Evolutionary conservation across 30 jellyfish, hydroid and myxozoan species (phyloP).

Genomic region (Hydractinia echinata): DNA sequence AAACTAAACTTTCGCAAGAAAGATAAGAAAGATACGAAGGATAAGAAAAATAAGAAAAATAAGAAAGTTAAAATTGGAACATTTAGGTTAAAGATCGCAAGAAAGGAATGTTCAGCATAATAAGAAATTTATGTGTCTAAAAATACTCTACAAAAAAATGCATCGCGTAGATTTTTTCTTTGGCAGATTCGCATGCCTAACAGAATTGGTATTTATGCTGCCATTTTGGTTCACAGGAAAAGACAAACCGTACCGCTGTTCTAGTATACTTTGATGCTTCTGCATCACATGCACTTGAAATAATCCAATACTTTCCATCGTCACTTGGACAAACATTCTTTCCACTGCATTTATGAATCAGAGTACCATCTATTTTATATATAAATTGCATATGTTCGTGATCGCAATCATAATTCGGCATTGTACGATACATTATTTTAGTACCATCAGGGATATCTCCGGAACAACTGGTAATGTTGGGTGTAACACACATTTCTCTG

Average conservation of each 20-base stretch:
- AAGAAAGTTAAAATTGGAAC: no score
- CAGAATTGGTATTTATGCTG: no score
- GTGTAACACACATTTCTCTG: conserved; percentile 51
- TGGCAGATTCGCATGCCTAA: not conserved
- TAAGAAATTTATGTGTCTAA: no score
- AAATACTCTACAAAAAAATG: no score
- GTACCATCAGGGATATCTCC: conserved; percentile 37
- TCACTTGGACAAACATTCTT: conserved; percentile 51
- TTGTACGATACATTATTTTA: conserved; percentile 13
- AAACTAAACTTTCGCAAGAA: no score
- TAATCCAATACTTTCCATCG: conserved; percentile 21
- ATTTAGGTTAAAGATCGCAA: no score
- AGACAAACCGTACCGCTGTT: conserved; percentile 36
- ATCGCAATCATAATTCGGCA: conserved; percentile 32
- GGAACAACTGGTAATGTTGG: conserved; percentile 31
- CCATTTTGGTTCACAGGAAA: not conserved
- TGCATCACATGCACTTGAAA: conserved; percentile 16
- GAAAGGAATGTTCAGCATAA: no score
- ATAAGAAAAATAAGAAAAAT: no score
- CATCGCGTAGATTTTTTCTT: no score
- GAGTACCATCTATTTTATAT: conserved; percentile 42
- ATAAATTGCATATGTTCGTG: conserved; percentile 38
- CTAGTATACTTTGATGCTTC: conserved; percentile 41
- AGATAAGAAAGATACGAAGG: no score
- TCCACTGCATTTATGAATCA: conserved; percentile 46